phyloP scores from a whole-genome alignment of 2,113 vertebrate genomes.

The Hypomesus transpacificus region DNA sequence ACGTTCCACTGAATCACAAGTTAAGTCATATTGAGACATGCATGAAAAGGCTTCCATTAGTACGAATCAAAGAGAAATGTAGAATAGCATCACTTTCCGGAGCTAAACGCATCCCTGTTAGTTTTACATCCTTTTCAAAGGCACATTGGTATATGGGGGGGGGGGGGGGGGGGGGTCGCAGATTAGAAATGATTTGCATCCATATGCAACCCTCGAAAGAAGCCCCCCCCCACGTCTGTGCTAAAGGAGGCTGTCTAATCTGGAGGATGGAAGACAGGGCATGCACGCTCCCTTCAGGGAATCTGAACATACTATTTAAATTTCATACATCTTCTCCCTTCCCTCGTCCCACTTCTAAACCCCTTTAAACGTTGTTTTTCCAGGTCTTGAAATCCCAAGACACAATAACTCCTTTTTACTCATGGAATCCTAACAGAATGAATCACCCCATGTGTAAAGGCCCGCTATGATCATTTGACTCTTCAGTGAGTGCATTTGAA shows the following conservation, averaged over 20 bases:
- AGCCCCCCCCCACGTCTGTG: conserved; percentile 31
- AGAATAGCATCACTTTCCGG: background rate
- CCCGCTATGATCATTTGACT: no score
- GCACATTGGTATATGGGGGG: conserved; percentile 23
- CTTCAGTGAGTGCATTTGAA: no score
- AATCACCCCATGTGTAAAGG: no score
- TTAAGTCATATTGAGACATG: no score
- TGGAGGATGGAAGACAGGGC: conserved; percentile 54
- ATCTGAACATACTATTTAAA: conserved; percentile 33
- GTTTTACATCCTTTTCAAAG: conserved; percentile 33
- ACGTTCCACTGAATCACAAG: no score
- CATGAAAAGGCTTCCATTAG: conserved; percentile 1
- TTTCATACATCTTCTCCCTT: conserved; percentile 25
- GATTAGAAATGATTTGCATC: conserved; percentile 61
- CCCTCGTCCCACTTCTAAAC: conserved; percentile 19
- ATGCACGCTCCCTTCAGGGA: conserved; percentile 44
- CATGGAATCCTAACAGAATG: no score
- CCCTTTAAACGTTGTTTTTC: background rate
- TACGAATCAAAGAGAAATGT: background rate
- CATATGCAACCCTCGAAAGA: conserved; percentile 48
- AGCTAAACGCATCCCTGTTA: conserved; percentile 3
- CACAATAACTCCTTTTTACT: no score
- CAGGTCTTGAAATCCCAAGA: no score
- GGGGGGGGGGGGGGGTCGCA: conserved; percentile 37
- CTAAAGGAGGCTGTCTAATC: conserved; percentile 60